These are phyloP conservation scores for Alexandromys fortis DNA, from an alignment of 2,113 vertebrate species.

Conservation along the genomic window DNA sequence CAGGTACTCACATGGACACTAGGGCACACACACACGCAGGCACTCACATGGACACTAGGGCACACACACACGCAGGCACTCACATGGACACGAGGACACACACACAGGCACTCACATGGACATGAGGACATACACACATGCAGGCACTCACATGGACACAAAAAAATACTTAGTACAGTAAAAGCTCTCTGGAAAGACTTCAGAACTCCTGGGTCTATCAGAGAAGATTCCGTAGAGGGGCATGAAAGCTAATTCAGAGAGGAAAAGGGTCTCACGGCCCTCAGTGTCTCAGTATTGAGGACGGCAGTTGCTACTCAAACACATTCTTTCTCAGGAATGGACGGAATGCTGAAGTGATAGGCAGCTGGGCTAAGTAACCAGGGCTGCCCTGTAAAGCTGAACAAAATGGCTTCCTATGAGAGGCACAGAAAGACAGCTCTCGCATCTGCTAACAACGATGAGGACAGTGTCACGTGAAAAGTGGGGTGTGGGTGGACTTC, in stretches of 20 bases:
- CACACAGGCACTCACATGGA: background rate
- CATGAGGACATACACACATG: background rate
- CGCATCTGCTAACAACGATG: background rate
- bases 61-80: background rate
- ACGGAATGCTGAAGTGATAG: background rate
- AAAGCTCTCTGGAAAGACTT: constrained; percentile 2
- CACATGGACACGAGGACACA: background rate
- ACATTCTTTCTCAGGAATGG: background rate
- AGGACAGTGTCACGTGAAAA: background rate
- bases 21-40: too few relatives aligned
- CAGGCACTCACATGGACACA: background rate
- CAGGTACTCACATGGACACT: too few relatives aligned
- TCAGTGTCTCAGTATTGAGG: background rate
- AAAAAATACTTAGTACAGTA: background rate
- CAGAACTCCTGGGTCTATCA: background rate
- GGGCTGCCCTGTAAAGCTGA: background rate
- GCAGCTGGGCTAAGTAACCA: background rate
- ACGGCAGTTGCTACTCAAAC: background rate
- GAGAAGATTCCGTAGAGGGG: background rate
- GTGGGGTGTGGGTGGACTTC: background rate
- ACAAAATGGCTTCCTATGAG: background rate
- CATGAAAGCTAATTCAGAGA: background rate
- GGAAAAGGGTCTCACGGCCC: background rate
- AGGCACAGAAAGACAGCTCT: background rate
- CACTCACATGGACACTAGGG: background rate